Percentiles rank a stretch among this genome's conserved stretches.
phyloP scores from a whole-genome alignment of 2,113 vertebrate genomes.

The Pycnonotus jocosus region DNA sequence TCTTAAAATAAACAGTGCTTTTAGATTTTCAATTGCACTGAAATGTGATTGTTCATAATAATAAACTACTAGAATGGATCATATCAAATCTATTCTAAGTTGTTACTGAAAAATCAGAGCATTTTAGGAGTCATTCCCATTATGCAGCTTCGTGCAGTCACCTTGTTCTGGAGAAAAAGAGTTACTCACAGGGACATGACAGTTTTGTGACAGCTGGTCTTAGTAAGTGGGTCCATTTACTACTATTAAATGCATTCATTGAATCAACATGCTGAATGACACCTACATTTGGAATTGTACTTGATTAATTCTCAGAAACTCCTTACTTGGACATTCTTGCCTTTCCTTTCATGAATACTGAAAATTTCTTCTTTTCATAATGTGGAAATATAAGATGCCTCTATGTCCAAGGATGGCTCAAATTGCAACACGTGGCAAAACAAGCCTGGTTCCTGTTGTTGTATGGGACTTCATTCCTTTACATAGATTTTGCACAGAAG shows the following conservation, averaged over 20 bases:
- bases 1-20: background rate
- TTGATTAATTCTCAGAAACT: background rate
- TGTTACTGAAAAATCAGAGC: background rate
- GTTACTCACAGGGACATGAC: background rate
- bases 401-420: background rate
- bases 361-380: background rate
- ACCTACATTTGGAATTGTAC: background rate
- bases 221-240: background rate
- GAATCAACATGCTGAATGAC: rapidly evolving
- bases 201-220: background rate
- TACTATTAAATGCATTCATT: background rate
- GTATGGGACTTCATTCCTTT: background rate
- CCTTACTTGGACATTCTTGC: background rate
- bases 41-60: background rate
- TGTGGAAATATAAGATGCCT: background rate
- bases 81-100: background rate
- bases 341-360: background rate
- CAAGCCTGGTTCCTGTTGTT: background rate
- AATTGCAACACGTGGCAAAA: background rate
- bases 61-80: background rate
- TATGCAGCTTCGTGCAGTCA: background rate
- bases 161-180: background rate
- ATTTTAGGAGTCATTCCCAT: background rate
- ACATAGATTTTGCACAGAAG: background rate
- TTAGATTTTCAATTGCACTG: background rate